Percentiles rank a stretch among this genome's conserved stretches.
Conservation (phyloP, 2,888 invertebrate genomes). For the Ephialtes manifestator region DNA sequence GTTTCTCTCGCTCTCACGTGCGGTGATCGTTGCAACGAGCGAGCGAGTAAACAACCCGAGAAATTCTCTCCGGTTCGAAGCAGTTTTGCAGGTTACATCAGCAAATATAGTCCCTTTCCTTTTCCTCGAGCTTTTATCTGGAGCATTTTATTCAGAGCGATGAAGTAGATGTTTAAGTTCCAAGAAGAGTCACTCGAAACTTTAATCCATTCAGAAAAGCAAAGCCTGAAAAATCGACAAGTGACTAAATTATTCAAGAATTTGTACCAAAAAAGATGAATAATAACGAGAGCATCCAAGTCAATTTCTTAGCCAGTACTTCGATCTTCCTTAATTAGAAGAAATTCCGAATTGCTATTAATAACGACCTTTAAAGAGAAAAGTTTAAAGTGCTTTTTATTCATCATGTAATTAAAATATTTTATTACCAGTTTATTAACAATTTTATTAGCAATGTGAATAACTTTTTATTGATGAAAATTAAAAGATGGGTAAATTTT, state of each 20-base stretch:
- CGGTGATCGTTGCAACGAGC: conserved; percentile 11
- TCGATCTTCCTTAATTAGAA: not conserved
- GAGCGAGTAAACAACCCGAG: conserved; percentile 1
- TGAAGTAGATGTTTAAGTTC: conserved; percentile 50
- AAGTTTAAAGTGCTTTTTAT: too few relatives aligned
- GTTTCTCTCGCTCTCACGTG: not conserved
- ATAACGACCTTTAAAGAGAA: too few relatives aligned
- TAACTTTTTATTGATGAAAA: too few relatives aligned
- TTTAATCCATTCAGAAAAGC: not conserved
- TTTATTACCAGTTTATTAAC: not conserved
- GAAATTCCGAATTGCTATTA: not conserved
- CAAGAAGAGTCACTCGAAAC: conserved; percentile 22
- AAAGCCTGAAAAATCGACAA: not conserved
- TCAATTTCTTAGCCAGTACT: not conserved
- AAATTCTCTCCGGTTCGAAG: not conserved
- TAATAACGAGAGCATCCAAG: not conserved
- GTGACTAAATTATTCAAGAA: not conserved
- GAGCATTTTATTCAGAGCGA: conserved; percentile 28
- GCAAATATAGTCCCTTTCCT: not conserved
- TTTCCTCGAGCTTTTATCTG: conserved; percentile 41
- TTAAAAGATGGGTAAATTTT: too few relatives aligned
- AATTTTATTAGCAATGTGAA: too few relatives aligned
- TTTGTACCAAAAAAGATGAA: not conserved
- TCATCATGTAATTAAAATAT: not conserved
- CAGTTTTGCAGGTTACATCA: not conserved